These are phyloP conservation scores for Paramormyrops hopkinsi DNA, from an alignment of 2,797 vertebrate genomes.

Conservation along the genomic window DNA sequence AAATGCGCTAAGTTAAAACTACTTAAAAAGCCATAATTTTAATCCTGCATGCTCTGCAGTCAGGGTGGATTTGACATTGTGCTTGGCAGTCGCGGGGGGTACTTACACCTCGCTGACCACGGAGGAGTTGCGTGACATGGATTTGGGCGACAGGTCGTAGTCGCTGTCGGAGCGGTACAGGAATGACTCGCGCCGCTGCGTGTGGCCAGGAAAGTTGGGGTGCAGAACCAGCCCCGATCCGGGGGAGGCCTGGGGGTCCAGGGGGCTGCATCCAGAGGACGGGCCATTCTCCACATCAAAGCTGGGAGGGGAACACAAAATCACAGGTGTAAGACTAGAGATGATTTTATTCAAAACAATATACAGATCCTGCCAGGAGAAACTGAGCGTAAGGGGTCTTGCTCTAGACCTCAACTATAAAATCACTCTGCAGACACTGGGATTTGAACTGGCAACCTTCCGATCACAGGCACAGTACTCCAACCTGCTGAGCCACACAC, in stretches of 20 bases:
- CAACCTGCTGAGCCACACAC: not conserved
- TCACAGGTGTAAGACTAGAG: not conserved
- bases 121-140: conserved; percentile 95
- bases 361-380: not conserved
- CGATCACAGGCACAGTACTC: not conserved
- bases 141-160: conserved; percentile 96
- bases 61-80: not conserved
- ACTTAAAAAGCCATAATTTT: not conserved
- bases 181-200: conserved; percentile 91
- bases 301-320: conserved; percentile 52
- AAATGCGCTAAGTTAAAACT: not conserved
- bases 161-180: conserved; percentile 97
- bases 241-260: conserved; percentile 88
- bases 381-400: not conserved
- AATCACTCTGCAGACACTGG: not conserved
- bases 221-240: conserved; percentile 92
- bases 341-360: not conserved
- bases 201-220: conserved; percentile 87
- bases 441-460: not conserved
- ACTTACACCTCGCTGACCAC: conserved; percentile 90
- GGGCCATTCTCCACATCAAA: conserved; percentile 98
- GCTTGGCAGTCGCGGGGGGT: not conserved
- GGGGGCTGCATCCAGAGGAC: conserved; percentile 83
- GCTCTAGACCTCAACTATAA: not conserved
- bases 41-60: not conserved